Percentiles rank a stretch among this genome's conserved stretches.
phyloP scores from a whole-genome alignment of 2,888 invertebrate genomes.

The Crepidodera aurea region DNA sequence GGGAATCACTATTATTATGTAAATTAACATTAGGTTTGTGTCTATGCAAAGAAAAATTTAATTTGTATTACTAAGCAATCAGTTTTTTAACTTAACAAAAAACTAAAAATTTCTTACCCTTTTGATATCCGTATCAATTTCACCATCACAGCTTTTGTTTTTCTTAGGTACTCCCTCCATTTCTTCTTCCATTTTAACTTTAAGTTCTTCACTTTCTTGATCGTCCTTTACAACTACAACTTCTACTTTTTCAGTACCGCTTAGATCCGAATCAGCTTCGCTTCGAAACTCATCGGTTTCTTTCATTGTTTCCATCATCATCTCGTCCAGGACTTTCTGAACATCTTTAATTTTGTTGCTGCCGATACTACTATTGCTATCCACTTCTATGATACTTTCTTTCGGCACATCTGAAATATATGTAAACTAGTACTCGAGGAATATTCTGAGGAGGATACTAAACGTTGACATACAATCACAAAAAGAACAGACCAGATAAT shows the following conservation, averaged over 20 bases:
- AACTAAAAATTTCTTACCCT: conserved; percentile 41
- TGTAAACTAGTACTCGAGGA: no score
- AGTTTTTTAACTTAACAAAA: no score
- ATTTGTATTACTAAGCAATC: no score
- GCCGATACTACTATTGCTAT: neutral
- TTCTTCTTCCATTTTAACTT: conserved; percentile 23
- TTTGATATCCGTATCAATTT: conserved; percentile 45
- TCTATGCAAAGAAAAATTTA: no score
- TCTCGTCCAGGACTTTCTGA: conserved; percentile 57
- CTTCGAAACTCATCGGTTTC: conserved; percentile 47
- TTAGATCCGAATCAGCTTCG: conserved; percentile 55
- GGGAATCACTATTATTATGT: no score
- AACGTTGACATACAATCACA: no score
- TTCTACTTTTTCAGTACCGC: conserved; percentile 48
- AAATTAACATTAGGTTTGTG: no score
- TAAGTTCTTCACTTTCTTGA: conserved; percentile 23
- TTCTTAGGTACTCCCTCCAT: conserved; percentile 13
- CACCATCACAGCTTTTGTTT: conserved; percentile 18
- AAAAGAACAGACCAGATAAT: no score
- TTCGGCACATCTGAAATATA: neutral
- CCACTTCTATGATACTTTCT: neutral
- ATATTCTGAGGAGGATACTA: no score
- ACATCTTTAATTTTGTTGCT: conserved; percentile 32
- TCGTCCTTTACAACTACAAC: conserved; percentile 41
- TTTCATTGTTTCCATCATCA: conserved; percentile 63